Conservation (phyloP, 1,140 invertebrate genomes). For the Ceratina calcarata region DNA sequence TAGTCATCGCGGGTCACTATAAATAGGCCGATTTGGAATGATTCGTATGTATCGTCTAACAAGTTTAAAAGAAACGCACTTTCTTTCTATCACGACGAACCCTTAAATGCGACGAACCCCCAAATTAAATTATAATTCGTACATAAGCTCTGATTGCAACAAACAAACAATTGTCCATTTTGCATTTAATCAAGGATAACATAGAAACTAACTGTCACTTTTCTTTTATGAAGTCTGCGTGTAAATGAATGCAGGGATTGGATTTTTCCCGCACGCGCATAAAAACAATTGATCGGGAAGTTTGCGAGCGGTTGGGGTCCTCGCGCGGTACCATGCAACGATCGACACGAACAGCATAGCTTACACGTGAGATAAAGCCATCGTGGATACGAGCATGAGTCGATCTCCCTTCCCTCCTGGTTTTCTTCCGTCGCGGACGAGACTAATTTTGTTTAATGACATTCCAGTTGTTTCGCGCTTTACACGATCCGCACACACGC, state of each 20-base stretch:
- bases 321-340: slow-evolving; percentile 54
- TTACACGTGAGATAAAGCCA: slow-evolving; percentile 41
- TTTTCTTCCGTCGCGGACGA: slow-evolving; percentile 54
- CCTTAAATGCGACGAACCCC: too few relatives aligned
- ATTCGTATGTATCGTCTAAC: slow-evolving; percentile 19
- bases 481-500: slow-evolving; percentile 7
- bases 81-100: not conserved
- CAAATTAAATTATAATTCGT: not conserved
- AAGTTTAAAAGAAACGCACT: not conserved
- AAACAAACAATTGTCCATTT: too few relatives aligned
- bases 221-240: too few relatives aligned
- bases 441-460: slow-evolving; percentile 68
- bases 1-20: slow-evolving; percentile 34
- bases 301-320: not conserved
- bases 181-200: too few relatives aligned
- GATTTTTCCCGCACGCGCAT: not conserved
- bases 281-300: not conserved
- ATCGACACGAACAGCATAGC: slow-evolving; percentile 34
- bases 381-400: slow-evolving; percentile 2
- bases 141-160: too few relatives aligned
- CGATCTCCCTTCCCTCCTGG: slow-evolving; percentile 27
- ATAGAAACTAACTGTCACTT: too few relatives aligned
- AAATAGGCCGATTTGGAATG: slow-evolving; percentile 27
- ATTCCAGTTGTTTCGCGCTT: slow-evolving; percentile 65
- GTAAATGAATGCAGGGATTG: too few relatives aligned